Evolutionary conservation across 2,888 invertebrate genomes (phyloP).

Genomic region (Ichneumoninae sp.): DNA sequence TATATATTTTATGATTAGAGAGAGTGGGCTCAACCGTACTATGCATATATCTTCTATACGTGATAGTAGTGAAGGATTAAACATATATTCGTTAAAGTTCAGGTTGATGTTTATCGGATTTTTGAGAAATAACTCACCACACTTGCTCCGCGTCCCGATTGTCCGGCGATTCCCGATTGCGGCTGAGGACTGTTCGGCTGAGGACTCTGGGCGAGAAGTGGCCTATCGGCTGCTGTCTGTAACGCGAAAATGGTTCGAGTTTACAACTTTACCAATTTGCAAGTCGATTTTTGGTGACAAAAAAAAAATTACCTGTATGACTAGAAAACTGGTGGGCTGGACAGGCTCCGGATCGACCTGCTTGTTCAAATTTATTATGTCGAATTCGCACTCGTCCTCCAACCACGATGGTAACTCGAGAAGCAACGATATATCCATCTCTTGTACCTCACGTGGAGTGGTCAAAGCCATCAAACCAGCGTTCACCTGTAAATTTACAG

Average conservation of each 20-base stretch:
- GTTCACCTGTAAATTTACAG: slow-evolving; percentile 86
- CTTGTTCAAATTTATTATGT: slow-evolving; percentile 93
- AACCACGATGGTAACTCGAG: slow-evolving; percentile 97
- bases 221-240: slow-evolving; percentile 86
- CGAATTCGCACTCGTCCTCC: slow-evolving; percentile 98
- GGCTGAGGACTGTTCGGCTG: slow-evolving; percentile 89
- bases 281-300: background rate
- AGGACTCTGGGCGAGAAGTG: slow-evolving; percentile 85
- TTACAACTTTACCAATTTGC: slow-evolving; percentile 1
- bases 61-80: slow-evolving; percentile 45
- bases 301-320: slow-evolving; percentile 89
- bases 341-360: slow-evolving; percentile 89
- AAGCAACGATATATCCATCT: slow-evolving; percentile 97
- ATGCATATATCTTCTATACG: slow-evolving; percentile 47
- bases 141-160: slow-evolving; percentile 94
- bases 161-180: slow-evolving; percentile 90
- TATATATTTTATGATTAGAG: slow-evolving; percentile 44
- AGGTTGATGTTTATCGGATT: slow-evolving; percentile 1
- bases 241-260: slow-evolving; percentile 3
- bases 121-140: slow-evolving; percentile 88
- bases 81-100: slow-evolving; percentile 48
- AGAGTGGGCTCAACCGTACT: slow-evolving; percentile 51
- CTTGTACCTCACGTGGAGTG: slow-evolving; percentile 98
- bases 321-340: slow-evolving; percentile 93
- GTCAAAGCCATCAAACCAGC: slow-evolving; percentile 95